These are phyloP conservation scores for Poeciliopsis presidionis DNA, from an alignment of 2,797 vertebrate genomes.

Conservation along the genomic window DNA sequence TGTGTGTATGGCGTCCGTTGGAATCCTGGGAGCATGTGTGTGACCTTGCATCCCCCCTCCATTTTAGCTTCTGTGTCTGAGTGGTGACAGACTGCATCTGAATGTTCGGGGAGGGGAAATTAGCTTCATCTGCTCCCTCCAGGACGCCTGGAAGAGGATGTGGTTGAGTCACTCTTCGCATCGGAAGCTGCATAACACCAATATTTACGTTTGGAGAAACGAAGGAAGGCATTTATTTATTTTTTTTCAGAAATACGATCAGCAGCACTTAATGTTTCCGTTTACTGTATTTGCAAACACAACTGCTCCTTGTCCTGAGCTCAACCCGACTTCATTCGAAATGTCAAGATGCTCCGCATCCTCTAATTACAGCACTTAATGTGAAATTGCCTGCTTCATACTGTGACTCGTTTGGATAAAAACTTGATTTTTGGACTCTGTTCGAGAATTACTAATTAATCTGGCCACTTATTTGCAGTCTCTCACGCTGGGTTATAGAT, in stretches of 20 bases:
- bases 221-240: conserved; percentile 41
- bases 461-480: conserved; percentile 15
- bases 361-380: conserved; percentile 34
- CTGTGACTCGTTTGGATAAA: conserved; percentile 42
- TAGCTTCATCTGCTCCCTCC: conserved; percentile 41
- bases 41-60: conserved; percentile 44
- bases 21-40: conserved; percentile 20
- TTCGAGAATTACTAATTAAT: conserved; percentile 49
- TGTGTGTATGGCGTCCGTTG: conserved; percentile 4
- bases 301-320: neutral
- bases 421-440: conserved; percentile 32
- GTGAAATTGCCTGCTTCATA: conserved; percentile 36
- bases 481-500: conserved; percentile 50
- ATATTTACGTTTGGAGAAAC: conserved; percentile 59
- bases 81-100: conserved; percentile 69
- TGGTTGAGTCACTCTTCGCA: conserved; percentile 44
- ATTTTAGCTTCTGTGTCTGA: conserved; percentile 49
- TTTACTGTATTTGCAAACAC: conserved; percentile 9
- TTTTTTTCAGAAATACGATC: conserved; percentile 38
- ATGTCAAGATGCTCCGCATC: conserved; percentile 24
- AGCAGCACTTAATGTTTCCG: conserved; percentile 26
- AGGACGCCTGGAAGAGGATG: conserved; percentile 45
- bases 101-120: conserved; percentile 53
- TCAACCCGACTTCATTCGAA: conserved; percentile 7
- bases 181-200: conserved; percentile 52